Base-by-base conservation (phyloP, 2,113 vertebrate species). In the Heteronetta atricapilla region DNA sequence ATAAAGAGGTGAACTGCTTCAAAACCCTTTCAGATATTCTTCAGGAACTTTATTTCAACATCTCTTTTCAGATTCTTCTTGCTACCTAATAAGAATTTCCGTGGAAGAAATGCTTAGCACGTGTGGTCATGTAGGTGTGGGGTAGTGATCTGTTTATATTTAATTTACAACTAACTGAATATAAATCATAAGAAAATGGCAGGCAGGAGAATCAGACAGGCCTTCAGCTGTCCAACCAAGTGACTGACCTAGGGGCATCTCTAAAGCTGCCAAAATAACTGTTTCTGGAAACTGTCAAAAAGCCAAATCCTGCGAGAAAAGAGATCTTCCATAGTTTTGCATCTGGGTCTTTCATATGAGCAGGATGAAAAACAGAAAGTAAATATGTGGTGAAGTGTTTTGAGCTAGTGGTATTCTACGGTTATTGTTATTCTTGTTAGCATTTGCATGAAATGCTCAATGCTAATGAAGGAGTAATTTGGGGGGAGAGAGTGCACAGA, bases 211-310 rank as follows among this genome's bases (percentile, higher is more conserved):
- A 80, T 80, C 44, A 70, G 82, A 70, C 73, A 58, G 76, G 48
- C 67, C 66, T 56, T 93, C 83, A 94, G n/a, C 86, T 85, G 87
- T 86, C 80, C 82, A 94, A 79, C 94, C 92, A 89, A 93, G 77
- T 60, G 62, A 56, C 77, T 92, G 67, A 90, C 82, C 86, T 94
- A 78, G 44, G 74, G 85, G 74, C 69, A 83, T 83, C 82, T 90
- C 82, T 93, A 82, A 95, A 96, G 52, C 89, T 96, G 95, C 70
- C 94, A 89, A 89, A 96, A 70, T 75, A 91, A 85, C 66, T 90
- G 77, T 88, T 96, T 89, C 72, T 88, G 52, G 73, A 87, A 87
- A 90, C 70, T 94, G 82, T 89, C 92, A 94, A 93, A 94, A 94
- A 89, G 63, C 79, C 77, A 93, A 91, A 22, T 82, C 56, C 73